A percentile compares a stretch with the other conserved stretches of the same genome.
Evolutionary conservation across 2,888 invertebrate genomes (phyloP).

Genomic region (Spisula subtruncata): DNA sequence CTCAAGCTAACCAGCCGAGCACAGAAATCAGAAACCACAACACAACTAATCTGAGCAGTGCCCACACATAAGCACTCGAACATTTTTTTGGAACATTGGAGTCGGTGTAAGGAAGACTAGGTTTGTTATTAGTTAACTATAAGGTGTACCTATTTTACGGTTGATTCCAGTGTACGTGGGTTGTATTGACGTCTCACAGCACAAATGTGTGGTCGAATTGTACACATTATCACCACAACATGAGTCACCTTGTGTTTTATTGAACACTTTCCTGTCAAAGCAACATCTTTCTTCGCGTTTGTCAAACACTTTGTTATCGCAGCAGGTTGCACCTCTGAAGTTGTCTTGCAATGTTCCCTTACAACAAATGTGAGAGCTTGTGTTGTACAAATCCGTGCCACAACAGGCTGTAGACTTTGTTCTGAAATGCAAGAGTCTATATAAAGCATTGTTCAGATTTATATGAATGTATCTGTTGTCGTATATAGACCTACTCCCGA

Average conservation of each 20-base stretch:
- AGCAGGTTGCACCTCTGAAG: conserved; percentile 5
- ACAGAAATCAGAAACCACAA: too few relatives aligned
- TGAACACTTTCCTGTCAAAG: conserved; percentile 11
- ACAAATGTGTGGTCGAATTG: conserved; percentile 14
- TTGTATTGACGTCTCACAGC: conserved; percentile 26
- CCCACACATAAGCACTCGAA: too few relatives aligned
- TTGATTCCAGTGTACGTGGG: conserved; percentile 10
- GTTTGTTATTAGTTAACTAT: not conserved
- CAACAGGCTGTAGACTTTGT: not conserved
- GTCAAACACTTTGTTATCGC: conserved; percentile 20
- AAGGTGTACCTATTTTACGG: conserved; percentile 9
- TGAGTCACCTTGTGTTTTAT: not conserved
- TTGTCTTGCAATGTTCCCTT: conserved; percentile 27
- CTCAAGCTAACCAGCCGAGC: too few relatives aligned
- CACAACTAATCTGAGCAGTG: too few relatives aligned
- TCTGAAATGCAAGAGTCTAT: not conserved
- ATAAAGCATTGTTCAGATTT: too few relatives aligned
- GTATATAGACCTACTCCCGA: too few relatives aligned
- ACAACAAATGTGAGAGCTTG: conserved; percentile 31
- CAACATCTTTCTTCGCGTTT: conserved; percentile 23
- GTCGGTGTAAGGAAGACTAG: too few relatives aligned
- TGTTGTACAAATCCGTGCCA: conserved; percentile 8
- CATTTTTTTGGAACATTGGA: not conserved
- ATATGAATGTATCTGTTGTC: too few relatives aligned
- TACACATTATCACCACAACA: conserved; percentile 24